phyloP scores from a whole-genome alignment of 2,113 vertebrate species.

The Gopherus evgoodei region DNA sequence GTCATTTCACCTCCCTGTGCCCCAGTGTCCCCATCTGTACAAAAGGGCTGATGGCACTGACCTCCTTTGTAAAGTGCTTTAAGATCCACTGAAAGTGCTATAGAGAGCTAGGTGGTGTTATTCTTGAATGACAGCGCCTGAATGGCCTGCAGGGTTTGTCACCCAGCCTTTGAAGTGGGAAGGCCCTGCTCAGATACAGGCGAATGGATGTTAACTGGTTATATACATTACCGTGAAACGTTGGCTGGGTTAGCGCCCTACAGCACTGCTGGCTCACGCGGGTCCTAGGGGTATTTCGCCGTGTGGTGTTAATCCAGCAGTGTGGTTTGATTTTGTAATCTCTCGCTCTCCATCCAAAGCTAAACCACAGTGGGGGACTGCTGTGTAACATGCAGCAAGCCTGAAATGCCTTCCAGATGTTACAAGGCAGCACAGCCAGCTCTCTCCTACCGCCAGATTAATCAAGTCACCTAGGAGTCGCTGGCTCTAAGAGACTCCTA shows the following conservation, averaged over 20 bases:
- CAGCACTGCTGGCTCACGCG: not conserved
- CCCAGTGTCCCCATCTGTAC: not conserved
- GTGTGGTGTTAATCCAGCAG: not conserved
- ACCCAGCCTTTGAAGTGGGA: not conserved
- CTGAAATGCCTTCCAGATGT: not conserved
- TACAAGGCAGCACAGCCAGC: not conserved
- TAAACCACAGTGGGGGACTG: not conserved
- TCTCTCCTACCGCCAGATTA: not conserved
- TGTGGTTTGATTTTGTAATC: not conserved
- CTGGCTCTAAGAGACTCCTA: not conserved
- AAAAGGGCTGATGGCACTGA: not conserved
- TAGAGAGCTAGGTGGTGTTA: not conserved
- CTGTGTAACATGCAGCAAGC: not conserved
- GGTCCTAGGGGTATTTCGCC: not conserved
- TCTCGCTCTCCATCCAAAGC: not conserved
- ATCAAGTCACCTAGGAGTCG: not conserved
- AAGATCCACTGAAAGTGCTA: not conserved
- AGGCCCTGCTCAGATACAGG: not conserved
- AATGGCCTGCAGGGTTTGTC: not conserved
- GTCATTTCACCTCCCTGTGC: not conserved
- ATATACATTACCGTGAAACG: not conserved
- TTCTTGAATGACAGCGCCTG: not conserved
- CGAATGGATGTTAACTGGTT: not conserved
- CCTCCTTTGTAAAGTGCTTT: not conserved
- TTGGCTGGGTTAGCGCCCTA: not conserved